phyloP scores from a whole-genome alignment of 2,797 vertebrate species.

The Poecilia picta region DNA sequence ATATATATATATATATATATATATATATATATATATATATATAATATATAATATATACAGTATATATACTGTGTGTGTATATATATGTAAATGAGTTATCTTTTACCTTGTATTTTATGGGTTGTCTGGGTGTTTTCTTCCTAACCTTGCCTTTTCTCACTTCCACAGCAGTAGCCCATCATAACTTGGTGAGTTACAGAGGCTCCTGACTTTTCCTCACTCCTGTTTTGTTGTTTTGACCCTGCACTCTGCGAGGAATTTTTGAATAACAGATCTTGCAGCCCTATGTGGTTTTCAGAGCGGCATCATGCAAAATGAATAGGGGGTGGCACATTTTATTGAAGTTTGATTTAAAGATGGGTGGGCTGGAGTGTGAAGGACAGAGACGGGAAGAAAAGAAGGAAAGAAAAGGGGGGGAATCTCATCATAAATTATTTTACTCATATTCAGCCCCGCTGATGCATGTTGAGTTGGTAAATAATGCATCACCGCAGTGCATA shows the following conservation, averaged over 20 bases:
- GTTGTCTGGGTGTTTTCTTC: conserved; percentile 15
- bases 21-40: no score
- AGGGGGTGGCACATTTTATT: conserved; percentile 82
- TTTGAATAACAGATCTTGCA: conserved; percentile 76
- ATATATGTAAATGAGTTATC: not conserved
- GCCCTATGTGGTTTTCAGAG: conserved; percentile 77
- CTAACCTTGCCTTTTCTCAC: conserved; percentile 10
- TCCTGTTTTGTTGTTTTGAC: conserved; percentile 81
- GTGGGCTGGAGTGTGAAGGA: conserved; percentile 58
- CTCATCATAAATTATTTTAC: conserved; percentile 87
- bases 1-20: no score
- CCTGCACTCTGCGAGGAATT: conserved; percentile 70
- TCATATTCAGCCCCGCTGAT: conserved; percentile 80
- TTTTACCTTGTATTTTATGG: conserved; percentile 18
- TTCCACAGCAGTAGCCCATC: conserved; percentile 48
- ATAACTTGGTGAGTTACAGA: conserved; percentile 68
- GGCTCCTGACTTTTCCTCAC: conserved; percentile 44
- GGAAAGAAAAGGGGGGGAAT: conserved; percentile 64
- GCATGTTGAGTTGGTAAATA: conserved; percentile 86
- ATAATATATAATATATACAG: no score
- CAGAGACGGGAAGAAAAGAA: conserved; percentile 58
- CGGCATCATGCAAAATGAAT: conserved; percentile 85
- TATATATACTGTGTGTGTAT: not conserved
- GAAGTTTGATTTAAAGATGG: conserved; percentile 84
- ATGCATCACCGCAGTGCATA: conserved; percentile 81